Evolutionary conservation across 2,113 vertebrate species (phyloP), one percentile per base, ranked within the genome.

Genomic region (Sciurus niger): DNA sequence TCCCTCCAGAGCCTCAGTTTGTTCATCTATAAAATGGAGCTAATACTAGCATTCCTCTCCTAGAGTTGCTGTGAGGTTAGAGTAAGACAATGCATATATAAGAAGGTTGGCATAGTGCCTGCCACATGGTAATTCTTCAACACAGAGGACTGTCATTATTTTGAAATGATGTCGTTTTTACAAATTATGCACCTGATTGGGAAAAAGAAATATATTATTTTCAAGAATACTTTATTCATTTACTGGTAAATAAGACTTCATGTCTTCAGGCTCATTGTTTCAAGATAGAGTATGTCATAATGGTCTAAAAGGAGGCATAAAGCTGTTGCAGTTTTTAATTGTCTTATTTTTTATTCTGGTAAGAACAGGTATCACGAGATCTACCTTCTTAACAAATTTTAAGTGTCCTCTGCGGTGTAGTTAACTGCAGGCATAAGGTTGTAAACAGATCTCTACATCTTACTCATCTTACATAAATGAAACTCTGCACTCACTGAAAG

Each of bases 151-250:
- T 58, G 18, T 70, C 43, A 30, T 91, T 58, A 84, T 93, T 53
- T 89, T 80, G 24, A 93, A 84, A 67, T 82, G n/a, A 48, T 77
- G 40, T 11, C 28, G 43, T 63, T 92, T 96, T 96, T 72, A 76
- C 46, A 87, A 91, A 93, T 32, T 58, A 53, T 51, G 37, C 4
- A 22, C 60, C 20, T 74, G 12, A 43, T 34, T 82, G 30, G 24
- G 40, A 32, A 87, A 77, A 65, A 11, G 34, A 82, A 89, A 68
- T 89, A 60, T 25, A 77, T 34, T 63, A 34, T 82, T 89, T 74
- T 87, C 86, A 88, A 93, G 3, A 72, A 16, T 58, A 40, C 37
- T 24, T 53, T 4, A 58, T 90, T 80, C 82, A n/a, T 77, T n/a
- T 53, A 84, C 37, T 11, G 73, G 48, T 78, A 4, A 40, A 73